Evolutionary conservation across 2,113 vertebrate genomes (phyloP).

Genomic region (Bambusicola thoracicus): DNA sequence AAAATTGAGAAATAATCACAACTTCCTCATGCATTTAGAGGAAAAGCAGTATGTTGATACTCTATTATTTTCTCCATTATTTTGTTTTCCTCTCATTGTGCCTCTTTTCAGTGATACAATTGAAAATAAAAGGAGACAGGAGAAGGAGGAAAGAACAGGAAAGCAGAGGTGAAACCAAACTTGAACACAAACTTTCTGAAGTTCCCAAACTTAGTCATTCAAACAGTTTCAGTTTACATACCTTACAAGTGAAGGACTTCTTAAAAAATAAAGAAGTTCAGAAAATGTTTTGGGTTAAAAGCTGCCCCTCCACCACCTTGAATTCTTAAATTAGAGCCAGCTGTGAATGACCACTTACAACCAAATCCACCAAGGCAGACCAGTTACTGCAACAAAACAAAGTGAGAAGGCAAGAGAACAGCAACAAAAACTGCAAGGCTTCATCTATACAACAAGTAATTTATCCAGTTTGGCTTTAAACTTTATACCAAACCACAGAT

Average conservation of each 20-base stretch:
- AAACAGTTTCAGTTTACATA: neutral
- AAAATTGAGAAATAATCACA: neutral
- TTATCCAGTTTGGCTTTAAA: neutral
- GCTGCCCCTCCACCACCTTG: neutral
- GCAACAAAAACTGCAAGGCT: neutral
- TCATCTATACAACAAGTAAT: neutral
- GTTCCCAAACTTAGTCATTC: neutral
- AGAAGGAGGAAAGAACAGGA: neutral
- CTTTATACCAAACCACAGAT: neutral
- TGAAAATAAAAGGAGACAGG: neutral
- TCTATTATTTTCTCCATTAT: fast-evolving
- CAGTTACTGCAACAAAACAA: neutral
- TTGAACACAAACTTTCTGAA: neutral
- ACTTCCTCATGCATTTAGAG: neutral
- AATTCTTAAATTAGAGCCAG: neutral
- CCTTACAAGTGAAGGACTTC: neutral
- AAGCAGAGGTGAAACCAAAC: neutral
- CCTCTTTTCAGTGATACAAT: neutral
- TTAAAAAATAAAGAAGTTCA: neutral
- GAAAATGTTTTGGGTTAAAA: neutral
- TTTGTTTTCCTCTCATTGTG: neutral
- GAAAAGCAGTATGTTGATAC: fast-evolving
- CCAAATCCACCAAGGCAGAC: neutral
- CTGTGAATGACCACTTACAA: neutral
- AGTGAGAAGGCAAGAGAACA: neutral